Evolutionary conservation across 2,888 invertebrate genomes (phyloP), one percentile per base, ranked within the genome.

Genomic region (Vesta saturnalis): DNA sequence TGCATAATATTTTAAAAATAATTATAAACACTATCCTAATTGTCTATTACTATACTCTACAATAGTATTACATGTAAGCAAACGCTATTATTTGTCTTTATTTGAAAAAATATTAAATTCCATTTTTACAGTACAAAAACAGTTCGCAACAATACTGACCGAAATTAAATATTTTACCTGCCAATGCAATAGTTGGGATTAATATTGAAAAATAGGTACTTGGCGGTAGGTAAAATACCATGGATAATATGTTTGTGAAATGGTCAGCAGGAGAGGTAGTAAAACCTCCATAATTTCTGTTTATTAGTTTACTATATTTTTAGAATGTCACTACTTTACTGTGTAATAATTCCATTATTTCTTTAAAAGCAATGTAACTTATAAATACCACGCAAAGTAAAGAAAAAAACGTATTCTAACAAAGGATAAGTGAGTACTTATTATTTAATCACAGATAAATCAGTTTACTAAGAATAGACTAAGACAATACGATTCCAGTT

Each of bases 191-290:
- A 52, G 52, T 52, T 21, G 19, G 21, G 47, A 12, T 18, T 5
- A 19, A 52, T 21, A 19, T 52, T 52, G 52, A 52, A 52, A 52
- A 52, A 19, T 52, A 19, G n/a, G 18, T 1, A 19, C 16, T 18
- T 52, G 19, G 52, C 52, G 52, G 52, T 52, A 52, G 52, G 52
- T 52, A 52, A 52, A 52, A 18, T 18, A 52, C 52, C 19, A 18
- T 52, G 18, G 19, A 19, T 52, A 52, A 52, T 19, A 21, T 52
- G 52, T 52, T 52, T 52, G 52, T 52, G 52, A 52, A 52, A 52
- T 52, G 52, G 52, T 52, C 52, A 52, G 52, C 18, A 12, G 52
- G 52, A 52, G 52, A 52, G 21, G 52, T 52, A 21, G 21, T 52
- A 52, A 16, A 52, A 19, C n/a, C 52, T n/a, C 52, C 52, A 52